These are phyloP conservation scores for Polyploca ridens DNA, from an alignment of 2,888 invertebrate genomes.

Conservation along the genomic window DNA sequence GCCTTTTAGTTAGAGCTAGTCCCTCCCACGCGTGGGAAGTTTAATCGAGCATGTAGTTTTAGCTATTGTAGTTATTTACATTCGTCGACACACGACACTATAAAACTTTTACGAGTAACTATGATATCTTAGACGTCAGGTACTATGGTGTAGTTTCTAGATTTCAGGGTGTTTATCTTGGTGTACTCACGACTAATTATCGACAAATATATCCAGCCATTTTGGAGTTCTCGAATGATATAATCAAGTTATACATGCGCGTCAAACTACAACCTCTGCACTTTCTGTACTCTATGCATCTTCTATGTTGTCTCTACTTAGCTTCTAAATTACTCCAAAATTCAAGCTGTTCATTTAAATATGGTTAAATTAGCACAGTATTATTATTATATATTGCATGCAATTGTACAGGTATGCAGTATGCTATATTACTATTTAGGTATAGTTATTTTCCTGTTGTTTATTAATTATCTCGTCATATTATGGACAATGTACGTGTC, in stretches of 20 bases:
- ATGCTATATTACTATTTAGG: neutral
- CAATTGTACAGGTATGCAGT: slow-evolving; percentile 3
- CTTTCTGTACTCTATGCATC: too few relatives aligned
- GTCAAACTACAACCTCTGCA: too few relatives aligned
- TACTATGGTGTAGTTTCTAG: too few relatives aligned
- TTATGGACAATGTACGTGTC: slow-evolving; percentile 8
- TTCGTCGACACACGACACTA: neutral
- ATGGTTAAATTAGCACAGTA: neutral
- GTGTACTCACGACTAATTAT: too few relatives aligned
- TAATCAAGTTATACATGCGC: too few relatives aligned
- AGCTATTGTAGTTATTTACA: too few relatives aligned
- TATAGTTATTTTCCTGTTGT: slow-evolving; percentile 14
- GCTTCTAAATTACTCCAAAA: neutral
- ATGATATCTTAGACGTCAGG: neutral
- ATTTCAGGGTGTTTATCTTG: too few relatives aligned
- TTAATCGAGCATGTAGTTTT: too few relatives aligned
- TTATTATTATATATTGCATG: neutral
- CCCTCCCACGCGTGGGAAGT: neutral
- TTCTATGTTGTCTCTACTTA: too few relatives aligned
- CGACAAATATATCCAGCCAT: too few relatives aligned
- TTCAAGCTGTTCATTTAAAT: neutral
- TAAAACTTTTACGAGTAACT: neutral
- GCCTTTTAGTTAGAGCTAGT: neutral
- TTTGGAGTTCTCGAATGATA: too few relatives aligned
- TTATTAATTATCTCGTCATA: slow-evolving; percentile 12